Evolutionary conservation across 2,113 vertebrate genomes (phyloP), one percentile per base, ranked within the genome.

Genomic region (Setophaga coronata): DNA sequence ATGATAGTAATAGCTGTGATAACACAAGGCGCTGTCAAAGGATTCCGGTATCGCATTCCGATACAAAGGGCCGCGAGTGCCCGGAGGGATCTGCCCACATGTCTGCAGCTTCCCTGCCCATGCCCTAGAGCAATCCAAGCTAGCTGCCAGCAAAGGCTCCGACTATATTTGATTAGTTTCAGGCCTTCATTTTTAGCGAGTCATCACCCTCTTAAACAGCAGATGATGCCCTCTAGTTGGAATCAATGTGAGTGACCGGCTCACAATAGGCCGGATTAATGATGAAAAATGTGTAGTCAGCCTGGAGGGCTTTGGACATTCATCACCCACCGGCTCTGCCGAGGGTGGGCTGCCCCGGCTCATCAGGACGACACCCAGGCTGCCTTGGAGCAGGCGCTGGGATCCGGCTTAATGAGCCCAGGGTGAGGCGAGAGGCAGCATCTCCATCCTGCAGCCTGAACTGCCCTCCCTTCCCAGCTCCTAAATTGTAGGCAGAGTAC

Each of bases 261-360:
- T 98, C 98, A 99, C 99, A 99, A 99, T 98, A 97, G 98, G 93
- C 96, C 88, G 71, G 97, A 99, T 99, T 99, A 99, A 99, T 99
- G 99, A 99, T 99, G 99, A 99, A 99, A 99, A 99, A 99, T 99
- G 98, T 97, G 98, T 98, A 98, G 98, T 99, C 99, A 99, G 98
- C 97, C 97, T 87, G 97, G 87, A 97, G 97, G 98, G 97, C 98
- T 97, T 95, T 96, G 95, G 98, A 98, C 99, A 99, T 99, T 99
- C 97, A 99, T 99, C 99, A 99, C 98, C 82, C 97, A 97, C 93
- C 67, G 97, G 98, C 57, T 95, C 97, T 98, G 98, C 98, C 98
- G 98, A 97, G 98, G 67, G 67, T 97, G 97, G 98, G 98, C 98
- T 94, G 97, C 92, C 96, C 87, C 91, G 97, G 96, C 98, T 97